These are phyloP conservation scores for Sylvia borin DNA, from an alignment of 2,797 vertebrate genomes.

Conservation along the genomic window DNA sequence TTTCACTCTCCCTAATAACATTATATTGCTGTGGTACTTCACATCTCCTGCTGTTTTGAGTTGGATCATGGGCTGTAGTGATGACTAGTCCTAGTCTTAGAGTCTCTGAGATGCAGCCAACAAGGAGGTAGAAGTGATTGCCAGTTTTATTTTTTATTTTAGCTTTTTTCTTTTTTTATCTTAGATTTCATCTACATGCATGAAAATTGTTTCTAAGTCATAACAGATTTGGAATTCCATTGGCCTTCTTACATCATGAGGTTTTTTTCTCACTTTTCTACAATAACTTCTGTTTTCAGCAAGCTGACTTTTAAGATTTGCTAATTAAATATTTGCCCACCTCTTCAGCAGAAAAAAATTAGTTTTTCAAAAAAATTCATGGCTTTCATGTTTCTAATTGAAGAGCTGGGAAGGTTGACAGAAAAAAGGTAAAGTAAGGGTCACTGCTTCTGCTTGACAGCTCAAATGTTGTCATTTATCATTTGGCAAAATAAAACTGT, in stretches of 20 bases:
- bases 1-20: not conserved
- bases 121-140: not conserved
- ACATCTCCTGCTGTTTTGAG: not conserved
- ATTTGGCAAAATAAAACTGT: not conserved
- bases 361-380: no score
- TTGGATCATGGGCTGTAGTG: not conserved
- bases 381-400: not conserved
- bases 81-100: not conserved
- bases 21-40: not conserved
- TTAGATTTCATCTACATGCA: not conserved
- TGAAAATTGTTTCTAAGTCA: not conserved
- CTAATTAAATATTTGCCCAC: conserved; percentile 14
- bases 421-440: not conserved
- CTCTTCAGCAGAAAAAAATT: not conserved
- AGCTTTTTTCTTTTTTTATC: not conserved
- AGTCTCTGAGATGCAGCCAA: not conserved
- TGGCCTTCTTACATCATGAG: not conserved
- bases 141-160: not conserved
- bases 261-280: not conserved
- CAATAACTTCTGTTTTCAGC: not conserved
- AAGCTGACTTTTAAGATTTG: not conserved
- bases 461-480: not conserved
- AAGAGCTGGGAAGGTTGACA: not conserved
- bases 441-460: not conserved
- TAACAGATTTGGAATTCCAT: not conserved